Evolutionary conservation across 2,113 vertebrate genomes (phyloP).

Genomic region (Strix uralensis): DNA sequence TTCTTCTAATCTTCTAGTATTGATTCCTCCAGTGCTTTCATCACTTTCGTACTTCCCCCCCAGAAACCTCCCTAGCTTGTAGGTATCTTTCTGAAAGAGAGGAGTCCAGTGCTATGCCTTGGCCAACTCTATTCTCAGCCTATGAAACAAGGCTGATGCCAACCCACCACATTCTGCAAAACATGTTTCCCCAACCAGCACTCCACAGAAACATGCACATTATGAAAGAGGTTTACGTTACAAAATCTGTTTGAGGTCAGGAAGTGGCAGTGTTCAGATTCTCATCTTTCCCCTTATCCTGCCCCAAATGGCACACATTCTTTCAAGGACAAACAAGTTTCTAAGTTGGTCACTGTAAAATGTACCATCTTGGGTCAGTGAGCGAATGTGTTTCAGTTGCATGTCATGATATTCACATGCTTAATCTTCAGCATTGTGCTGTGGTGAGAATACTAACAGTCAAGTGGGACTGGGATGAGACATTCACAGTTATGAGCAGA

Average conservation of each 20-base stretch:
- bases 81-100: neutral
- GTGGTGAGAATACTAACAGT: neutral
- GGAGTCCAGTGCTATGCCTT: neutral
- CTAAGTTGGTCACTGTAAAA: neutral
- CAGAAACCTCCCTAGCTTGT: neutral
- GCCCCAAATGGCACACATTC: rapidly evolving
- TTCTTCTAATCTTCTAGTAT: neutral
- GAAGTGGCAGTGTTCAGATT: neutral
- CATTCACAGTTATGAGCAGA: neutral
- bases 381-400: neutral
- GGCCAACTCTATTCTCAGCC: neutral
- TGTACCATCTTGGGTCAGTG: neutral
- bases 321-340: neutral
- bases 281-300: neutral
- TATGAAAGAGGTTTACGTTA: neutral
- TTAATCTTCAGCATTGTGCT: neutral
- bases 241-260: neutral
- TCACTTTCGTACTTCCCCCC: too few species aligned
- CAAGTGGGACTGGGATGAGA: neutral
- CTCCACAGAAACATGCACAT: neutral
- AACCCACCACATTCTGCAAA: neutral
- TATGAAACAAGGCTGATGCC: neutral
- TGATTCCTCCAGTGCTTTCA: neutral
- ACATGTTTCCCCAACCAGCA: neutral
- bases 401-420: rapidly evolving